Conservation (phyloP, 2,797 vertebrate species). For the Enteromius fasciolatus region DNA sequence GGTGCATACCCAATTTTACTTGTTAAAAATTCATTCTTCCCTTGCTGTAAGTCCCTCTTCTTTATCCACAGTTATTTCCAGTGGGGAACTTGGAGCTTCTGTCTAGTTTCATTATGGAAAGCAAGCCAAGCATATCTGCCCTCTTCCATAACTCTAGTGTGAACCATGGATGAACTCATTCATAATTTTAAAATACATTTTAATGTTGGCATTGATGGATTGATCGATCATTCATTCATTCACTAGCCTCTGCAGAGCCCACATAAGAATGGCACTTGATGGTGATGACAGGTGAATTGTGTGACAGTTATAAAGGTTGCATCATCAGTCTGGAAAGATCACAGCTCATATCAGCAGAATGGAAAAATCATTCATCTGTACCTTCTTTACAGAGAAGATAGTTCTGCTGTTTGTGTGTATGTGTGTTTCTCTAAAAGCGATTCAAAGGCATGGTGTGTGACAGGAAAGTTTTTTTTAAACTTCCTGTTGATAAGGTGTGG, state of each 20-base stretch:
- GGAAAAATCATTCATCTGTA: conserved; percentile 13
- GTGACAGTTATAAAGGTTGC: conserved; percentile 10
- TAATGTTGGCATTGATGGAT: conserved; percentile 19
- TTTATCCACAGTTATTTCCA: conserved; percentile 4
- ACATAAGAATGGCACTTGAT: conserved; percentile 5
- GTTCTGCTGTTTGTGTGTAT: background rate
- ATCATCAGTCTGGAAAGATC: conserved; percentile 2
- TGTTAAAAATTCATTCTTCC: conserved; percentile 3
- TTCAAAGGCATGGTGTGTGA: conserved; percentile 20
- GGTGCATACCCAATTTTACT: background rate
- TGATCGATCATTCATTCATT: background rate
- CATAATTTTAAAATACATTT: background rate
- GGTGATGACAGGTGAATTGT: background rate
- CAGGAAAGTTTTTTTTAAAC: conserved; percentile 37
- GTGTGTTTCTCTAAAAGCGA: background rate
- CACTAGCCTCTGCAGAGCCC: background rate
- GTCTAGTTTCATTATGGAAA: background rate
- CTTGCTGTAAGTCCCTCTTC: background rate
- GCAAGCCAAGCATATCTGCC: background rate
- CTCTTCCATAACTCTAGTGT: background rate
- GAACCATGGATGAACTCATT: background rate
- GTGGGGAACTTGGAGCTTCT: background rate
- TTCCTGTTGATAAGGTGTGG: conserved; percentile 59
- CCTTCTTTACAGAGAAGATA: background rate
- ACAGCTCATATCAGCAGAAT: conserved; percentile 9